phyloP scores from a whole-genome alignment of 2,888 invertebrate genomes.

The Drosophila colorata region DNA sequence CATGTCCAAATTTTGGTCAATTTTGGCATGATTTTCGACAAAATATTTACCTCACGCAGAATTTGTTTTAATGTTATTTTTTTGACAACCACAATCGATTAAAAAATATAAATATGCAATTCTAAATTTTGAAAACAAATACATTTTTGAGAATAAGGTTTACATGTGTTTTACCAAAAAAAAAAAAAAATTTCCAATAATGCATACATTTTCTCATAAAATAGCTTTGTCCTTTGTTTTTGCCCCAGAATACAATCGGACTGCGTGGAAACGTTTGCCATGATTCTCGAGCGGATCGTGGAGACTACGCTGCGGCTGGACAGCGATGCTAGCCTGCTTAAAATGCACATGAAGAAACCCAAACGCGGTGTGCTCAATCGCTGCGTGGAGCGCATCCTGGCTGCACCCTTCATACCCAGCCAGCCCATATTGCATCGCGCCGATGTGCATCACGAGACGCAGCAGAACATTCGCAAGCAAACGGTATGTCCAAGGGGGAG shows the following conservation, averaged over 20 bases:
- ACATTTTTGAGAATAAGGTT: too few relatives aligned
- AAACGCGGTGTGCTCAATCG: conserved; percentile 69
- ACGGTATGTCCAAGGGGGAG: conserved; percentile 63
- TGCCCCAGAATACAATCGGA: conserved; percentile 83
- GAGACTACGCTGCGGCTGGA: conserved; percentile 58
- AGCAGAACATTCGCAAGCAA: conserved; percentile 82
- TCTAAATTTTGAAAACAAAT: too few relatives aligned
- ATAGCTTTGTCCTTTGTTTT: neutral
- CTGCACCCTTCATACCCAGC: conserved; percentile 77
- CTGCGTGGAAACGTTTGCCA: conserved; percentile 81
- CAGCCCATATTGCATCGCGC: conserved; percentile 81
- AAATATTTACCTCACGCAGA: too few relatives aligned
- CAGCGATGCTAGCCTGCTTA: conserved; percentile 36
- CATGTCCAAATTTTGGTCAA: too few relatives aligned
- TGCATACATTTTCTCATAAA: too few relatives aligned
- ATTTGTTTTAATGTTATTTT: too few relatives aligned
- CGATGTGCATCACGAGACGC: conserved; percentile 82
- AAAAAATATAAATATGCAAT: too few relatives aligned
- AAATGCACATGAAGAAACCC: conserved; percentile 62
- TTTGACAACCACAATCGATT: too few relatives aligned
- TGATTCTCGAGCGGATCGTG: conserved; percentile 82
- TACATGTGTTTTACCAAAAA: too few relatives aligned
- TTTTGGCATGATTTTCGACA: too few relatives aligned
- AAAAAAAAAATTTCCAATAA: too few relatives aligned
- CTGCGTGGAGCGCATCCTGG: conserved; percentile 69